Conservation (phyloP, 2,888 invertebrate genomes). For the Phrixothrix hirtus region DNA sequence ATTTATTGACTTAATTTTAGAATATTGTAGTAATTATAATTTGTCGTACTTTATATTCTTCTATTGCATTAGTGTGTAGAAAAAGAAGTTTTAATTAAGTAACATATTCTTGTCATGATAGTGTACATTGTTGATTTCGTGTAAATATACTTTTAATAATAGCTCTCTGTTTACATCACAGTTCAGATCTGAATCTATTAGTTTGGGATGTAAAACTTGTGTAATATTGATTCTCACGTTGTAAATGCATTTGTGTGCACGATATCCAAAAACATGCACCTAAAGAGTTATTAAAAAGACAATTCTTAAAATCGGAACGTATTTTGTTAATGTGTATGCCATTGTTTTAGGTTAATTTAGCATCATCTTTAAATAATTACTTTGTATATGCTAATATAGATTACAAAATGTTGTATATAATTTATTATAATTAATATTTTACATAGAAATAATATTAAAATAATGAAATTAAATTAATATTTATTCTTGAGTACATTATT, state of each 20-base stretch:
- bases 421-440: too few species aligned
- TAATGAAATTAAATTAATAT: too few species aligned
- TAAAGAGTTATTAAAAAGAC: too few species aligned
- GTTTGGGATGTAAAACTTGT: background rate
- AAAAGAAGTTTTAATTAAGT: conserved; percentile 2
- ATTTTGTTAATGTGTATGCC: too few species aligned
- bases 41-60: conserved; percentile 15
- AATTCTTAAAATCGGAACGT: too few species aligned
- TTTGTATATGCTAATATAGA: too few species aligned
- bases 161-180: conserved; percentile 30
- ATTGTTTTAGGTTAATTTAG: too few species aligned
- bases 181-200: background rate
- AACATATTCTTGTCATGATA: conserved; percentile 8
- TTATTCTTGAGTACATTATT: too few species aligned
- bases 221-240: background rate
- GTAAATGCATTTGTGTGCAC: background rate
- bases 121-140: conserved; percentile 8
- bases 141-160: conserved; percentile 15
- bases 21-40: conserved; percentile 1
- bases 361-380: too few species aligned
- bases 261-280: too few species aligned
- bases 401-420: too few species aligned
- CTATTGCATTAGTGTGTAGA: conserved; percentile 8
- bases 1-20: conserved; percentile 9
- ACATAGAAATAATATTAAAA: too few species aligned